phyloP scores from a whole-genome alignment of 2,797 vertebrate genomes.

The Eupleurogrammus muticus region DNA sequence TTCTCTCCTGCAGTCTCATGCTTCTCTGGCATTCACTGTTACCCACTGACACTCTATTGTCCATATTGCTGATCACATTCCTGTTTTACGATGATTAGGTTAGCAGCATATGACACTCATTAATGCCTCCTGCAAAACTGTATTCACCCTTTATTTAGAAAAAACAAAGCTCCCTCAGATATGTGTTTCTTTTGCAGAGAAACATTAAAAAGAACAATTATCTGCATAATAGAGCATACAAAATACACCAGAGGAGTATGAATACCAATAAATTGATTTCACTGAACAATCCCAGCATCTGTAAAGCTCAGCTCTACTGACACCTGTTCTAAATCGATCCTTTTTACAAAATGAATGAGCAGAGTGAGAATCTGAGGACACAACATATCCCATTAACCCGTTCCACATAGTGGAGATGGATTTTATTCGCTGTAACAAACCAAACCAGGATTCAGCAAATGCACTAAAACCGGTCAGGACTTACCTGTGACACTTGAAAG shows the following conservation, averaged over 20 bases:
- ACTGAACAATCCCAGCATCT: background rate
- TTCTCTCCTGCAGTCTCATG: conserved; percentile 51
- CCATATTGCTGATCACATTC: conserved; percentile 36
- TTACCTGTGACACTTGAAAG: conserved; percentile 21
- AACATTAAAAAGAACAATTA: background rate
- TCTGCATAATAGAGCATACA: background rate
- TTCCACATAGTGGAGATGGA: background rate
- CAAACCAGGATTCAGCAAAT: conserved; percentile 6
- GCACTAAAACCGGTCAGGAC: conserved; percentile 6
- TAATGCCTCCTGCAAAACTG: conserved; percentile 28
- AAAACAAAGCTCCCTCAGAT: background rate
- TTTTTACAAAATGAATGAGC: background rate
- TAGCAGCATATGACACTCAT: conserved; percentile 50
- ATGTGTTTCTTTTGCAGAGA: background rate
- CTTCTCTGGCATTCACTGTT: conserved; percentile 40
- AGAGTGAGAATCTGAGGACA: background rate
- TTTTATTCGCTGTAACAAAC: conserved; percentile 6
- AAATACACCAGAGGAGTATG: background rate
- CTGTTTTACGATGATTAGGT: conserved; percentile 51
- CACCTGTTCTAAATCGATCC: background rate
- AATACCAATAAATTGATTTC: background rate
- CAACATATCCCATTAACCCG: background rate
- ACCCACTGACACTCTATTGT: conserved; percentile 43
- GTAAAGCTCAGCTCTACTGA: background rate
- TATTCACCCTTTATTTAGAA: conserved; percentile 12